Evolutionary conservation across 1,140 invertebrate species (phyloP), one percentile per base, ranked within the genome.

Genomic region (Trigoniulus corallinus): DNA sequence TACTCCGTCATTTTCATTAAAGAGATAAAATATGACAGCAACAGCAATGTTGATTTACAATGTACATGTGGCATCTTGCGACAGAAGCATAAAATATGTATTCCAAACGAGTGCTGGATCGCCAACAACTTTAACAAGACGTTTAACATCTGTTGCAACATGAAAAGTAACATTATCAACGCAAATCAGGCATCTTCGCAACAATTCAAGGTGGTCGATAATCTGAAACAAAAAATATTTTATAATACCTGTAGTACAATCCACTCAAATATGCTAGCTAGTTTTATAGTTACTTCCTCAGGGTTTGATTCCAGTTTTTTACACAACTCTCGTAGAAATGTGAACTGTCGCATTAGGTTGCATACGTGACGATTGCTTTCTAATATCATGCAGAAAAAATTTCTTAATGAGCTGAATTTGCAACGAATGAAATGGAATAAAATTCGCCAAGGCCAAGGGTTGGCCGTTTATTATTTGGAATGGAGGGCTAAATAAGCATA

Each of bases 321-420:
- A 1, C 81, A 55, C 0, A 88, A 54, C 25, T 77, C 69, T 13
- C 72, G 77, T 3, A 92, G 69, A 62, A 91, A 89, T 47, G 76
- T 76, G 41, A 81, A 77, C 59, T 92, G 87, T 0, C 78, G 69
- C 12, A 89, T 61, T 52, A 87, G 73, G 48, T 77, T 80, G 43
- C 71, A 72, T 47, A 74, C 68, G 58, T 77, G 75, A 52, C 78
- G 65, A 63, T 89, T 91, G 57, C 77, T 84, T 51, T 84, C 82
- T 77, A n/a, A n/a, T n/a, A n/a, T n/a, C n/a, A n/a, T n/a, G n/a
- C n/a, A n/a, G n/a, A n/a, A n/a, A n/a, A n/a, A n/a, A n/a, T n/a
- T n/a, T n/a, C n/a, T n/a, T n/a, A n/a, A n/a, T n/a, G n/a, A n/a
- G n/a, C n/a, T n/a, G n/a, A n/a, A n/a, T n/a, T n/a, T n/a, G n/a